Percentiles rank a stretch among this genome's conserved stretches.
These are phyloP conservation scores for Lasioglossum leucozonium DNA, from an alignment of 2,888 invertebrate species.

Conservation along the genomic window DNA sequence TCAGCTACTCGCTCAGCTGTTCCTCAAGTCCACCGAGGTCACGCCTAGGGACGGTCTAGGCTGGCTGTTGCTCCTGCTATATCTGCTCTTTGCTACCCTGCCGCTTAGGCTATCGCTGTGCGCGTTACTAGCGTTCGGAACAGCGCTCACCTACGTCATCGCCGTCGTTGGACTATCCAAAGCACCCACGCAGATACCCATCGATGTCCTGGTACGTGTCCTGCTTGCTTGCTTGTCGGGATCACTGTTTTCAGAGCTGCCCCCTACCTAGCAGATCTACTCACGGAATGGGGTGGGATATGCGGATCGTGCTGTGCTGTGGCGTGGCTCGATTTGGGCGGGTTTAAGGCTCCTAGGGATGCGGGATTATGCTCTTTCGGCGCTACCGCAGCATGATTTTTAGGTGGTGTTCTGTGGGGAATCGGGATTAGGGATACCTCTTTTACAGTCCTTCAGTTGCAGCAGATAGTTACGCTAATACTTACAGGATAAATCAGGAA, in stretches of 20 bases:
- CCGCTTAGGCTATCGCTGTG: slow-evolving; percentile 89
- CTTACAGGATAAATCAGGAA: too few species aligned
- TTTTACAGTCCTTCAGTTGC: too few species aligned
- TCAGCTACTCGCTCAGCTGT: slow-evolving; percentile 88
- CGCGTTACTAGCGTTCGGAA: slow-evolving; percentile 87
- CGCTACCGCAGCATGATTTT: background rate
- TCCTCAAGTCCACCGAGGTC: slow-evolving; percentile 87
- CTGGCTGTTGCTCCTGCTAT: slow-evolving; percentile 90
- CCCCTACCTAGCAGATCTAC: background rate
- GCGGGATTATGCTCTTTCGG: background rate
- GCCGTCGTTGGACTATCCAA: slow-evolving; percentile 87
- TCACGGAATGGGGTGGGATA: background rate
- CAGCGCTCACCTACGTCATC: slow-evolving; percentile 87
- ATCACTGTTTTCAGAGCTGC: background rate
- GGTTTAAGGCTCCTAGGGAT: background rate
- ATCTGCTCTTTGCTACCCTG: slow-evolving; percentile 90
- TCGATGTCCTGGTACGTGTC: slow-evolving; percentile 80
- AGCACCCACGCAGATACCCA: slow-evolving; percentile 83
- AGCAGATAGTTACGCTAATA: too few species aligned
- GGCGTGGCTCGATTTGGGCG: background rate
- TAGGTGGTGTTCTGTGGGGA: background rate
- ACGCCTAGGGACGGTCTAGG: slow-evolving; percentile 89
- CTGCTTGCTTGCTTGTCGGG: background rate
- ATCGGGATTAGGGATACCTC: background rate
- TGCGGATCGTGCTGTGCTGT: background rate